phyloP scores from a whole-genome alignment of 2,888 invertebrate species.

The Meloe dianella region DNA sequence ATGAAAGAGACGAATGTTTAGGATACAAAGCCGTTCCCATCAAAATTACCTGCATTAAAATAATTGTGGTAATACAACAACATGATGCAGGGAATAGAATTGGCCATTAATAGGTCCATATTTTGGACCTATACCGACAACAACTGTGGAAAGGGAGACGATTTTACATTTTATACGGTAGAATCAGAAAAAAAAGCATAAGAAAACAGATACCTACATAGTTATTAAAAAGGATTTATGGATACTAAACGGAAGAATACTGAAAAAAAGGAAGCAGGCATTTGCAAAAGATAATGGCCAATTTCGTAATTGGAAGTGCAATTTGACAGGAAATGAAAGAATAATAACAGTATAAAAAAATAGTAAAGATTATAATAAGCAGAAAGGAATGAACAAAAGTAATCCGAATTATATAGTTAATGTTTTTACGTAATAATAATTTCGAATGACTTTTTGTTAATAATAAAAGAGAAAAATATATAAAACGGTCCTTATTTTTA shows the following conservation, averaged over 20 bases:
- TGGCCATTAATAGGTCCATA: conserved; percentile 22
- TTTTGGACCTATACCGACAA: conserved; percentile 12
- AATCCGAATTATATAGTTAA: background rate
- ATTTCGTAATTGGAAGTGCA: conserved; percentile 44
- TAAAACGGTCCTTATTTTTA: background rate
- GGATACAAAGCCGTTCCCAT: conserved; percentile 8
- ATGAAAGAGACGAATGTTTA: background rate
- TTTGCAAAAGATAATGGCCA: conserved; percentile 41
- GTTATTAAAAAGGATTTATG: conserved; percentile 48
- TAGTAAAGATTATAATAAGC: background rate
- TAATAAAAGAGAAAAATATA: conserved; percentile 2
- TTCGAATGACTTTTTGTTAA: background rate
- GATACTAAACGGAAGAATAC: conserved; percentile 43
- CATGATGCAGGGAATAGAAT: conserved; percentile 26
- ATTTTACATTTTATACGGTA: conserved; percentile 40
- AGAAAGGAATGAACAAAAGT: background rate
- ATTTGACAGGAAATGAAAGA: conserved; percentile 28
- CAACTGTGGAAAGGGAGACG: background rate
- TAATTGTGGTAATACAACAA: conserved; percentile 26
- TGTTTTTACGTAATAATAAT: background rate
- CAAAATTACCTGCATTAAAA: conserved; percentile 26
- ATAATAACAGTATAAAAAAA: background rate
- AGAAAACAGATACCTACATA: conserved; percentile 41
- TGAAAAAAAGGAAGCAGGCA: conserved; percentile 36
- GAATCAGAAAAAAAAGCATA: conserved; percentile 38